Evolutionary conservation across 2,113 vertebrate genomes (phyloP), one percentile per base, ranked within the genome.

Genomic region (Sylvilagus bachmani): DNA sequence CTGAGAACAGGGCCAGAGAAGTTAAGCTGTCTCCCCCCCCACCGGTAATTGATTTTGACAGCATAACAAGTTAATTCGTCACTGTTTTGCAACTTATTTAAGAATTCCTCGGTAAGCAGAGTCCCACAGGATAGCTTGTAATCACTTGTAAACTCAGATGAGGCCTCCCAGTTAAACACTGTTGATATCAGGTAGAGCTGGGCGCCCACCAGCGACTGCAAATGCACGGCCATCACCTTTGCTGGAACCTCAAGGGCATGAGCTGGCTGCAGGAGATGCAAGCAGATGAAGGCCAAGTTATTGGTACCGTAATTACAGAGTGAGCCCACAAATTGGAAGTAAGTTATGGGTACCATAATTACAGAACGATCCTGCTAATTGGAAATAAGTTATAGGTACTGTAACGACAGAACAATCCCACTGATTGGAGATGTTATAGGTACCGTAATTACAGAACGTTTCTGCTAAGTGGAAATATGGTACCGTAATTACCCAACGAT

Each of bases 21-120:
- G 99, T 99, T 98, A 99, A 99, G 99, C 98, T 98, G 98, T 98
- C 99, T 98, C 98, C 98, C 97, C 98, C 98, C 7, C 44, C 44
- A 7, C 44, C 6, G 97, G 98, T 99, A 99, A 99, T 99, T 99
- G 99, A 99, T 99, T 99, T 98, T 99, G 99, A 99, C 99, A 99
- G 98, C 98, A 98, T 98, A 99, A 98, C 98, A 98, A 99, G 99
- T 99, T 99, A 99, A 99, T 99, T 99, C 98, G 97, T 99, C 99
- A 99, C 99, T 99, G 99, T 99, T 99, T 99, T 99, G 98, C 98
- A 98, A 98, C 98, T 99, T 98, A 98, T 98, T 99, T 99, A 98
- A 98, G 98, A 99, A 98, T 98, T 96, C 97, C 95, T 89, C 53
- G 27, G 98, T 98, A 98, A 99, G 98, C 95, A 97, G 97, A 98